phyloP scores from a whole-genome alignment of 2,888 invertebrate genomes.

The Nezara viridula region DNA sequence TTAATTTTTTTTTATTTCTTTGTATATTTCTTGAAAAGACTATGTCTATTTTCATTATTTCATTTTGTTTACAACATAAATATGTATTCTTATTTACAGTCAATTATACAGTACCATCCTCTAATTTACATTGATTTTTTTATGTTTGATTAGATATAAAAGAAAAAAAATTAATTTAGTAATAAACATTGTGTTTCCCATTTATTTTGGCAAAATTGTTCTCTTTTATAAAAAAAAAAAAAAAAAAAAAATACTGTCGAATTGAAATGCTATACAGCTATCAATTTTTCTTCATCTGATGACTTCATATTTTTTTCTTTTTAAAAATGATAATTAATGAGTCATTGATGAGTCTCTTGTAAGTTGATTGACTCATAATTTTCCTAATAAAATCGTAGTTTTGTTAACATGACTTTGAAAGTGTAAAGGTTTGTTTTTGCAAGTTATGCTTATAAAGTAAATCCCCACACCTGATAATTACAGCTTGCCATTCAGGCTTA shows the following conservation, averaged over 20 bases:
- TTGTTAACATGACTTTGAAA: not conserved
- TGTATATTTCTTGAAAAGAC: too few relatives aligned
- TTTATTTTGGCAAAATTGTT: not conserved
- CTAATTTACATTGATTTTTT: not conserved
- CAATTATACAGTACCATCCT: not conserved
- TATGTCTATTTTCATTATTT: too few relatives aligned
- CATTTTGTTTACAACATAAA: not conserved
- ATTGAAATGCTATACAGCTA: not conserved
- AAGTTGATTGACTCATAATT: not conserved
- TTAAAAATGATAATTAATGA: not conserved
- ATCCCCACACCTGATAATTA: not conserved
- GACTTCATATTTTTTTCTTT: not conserved
- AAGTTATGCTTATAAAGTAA: not conserved
- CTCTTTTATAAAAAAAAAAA: not conserved
- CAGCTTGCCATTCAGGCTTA: not conserved
- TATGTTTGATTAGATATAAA: conserved; percentile 6
- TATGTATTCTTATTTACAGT: not conserved
- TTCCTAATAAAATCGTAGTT: not conserved
- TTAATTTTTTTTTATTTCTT: too few relatives aligned
- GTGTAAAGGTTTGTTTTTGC: not conserved
- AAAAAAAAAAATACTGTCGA: too few relatives aligned
- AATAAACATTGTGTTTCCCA: not conserved
- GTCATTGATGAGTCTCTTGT: not conserved
- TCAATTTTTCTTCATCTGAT: not conserved
- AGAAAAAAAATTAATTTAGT: not conserved